A percentile compares a stretch with the other conserved stretches of the same genome.
phyloP scores from a whole-genome alignment of 1,140 invertebrate species.

The Phthorimaea operculella region DNA sequence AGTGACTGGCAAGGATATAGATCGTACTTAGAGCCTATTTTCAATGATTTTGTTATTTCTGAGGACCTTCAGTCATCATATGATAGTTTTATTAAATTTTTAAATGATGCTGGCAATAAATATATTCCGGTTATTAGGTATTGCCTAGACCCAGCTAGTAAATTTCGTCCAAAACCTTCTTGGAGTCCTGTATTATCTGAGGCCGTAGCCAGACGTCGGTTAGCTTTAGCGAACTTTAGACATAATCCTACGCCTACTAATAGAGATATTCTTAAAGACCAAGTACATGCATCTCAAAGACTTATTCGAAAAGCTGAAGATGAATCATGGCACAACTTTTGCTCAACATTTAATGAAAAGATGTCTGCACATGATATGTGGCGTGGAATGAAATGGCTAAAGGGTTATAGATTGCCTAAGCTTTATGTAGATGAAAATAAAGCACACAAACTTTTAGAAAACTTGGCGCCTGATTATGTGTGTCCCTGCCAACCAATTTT shows the following conservation, averaged over 20 bases:
- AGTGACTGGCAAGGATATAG: conserved; percentile 1
- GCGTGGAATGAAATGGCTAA: conserved; percentile 22
- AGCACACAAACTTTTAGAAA: conserved; percentile 8
- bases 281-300: conserved; percentile 8
- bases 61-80: too few relatives aligned
- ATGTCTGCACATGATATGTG: conserved; percentile 15
- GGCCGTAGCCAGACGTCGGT: conserved; percentile 16
- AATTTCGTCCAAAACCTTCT: conserved; percentile 16
- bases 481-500: conserved; percentile 9
- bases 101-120: conserved; percentile 7
- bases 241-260: conserved; percentile 17
- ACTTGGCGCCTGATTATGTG: conserved; percentile 15
- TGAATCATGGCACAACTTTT: conserved; percentile 10
- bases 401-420: conserved; percentile 10
- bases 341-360: conserved; percentile 7
- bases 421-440: conserved; percentile 2
- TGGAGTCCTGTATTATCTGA: conserved; percentile 16
- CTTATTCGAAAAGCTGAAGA: conserved; percentile 9
- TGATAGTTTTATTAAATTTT: conserved; percentile 6
- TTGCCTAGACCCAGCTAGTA: conserved; percentile 6
- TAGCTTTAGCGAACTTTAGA: conserved; percentile 11
- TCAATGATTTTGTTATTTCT: too few relatives aligned
- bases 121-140: conserved; percentile 10
- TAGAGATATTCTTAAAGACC: conserved; percentile 8
- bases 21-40: neutral